Percentiles rank a stretch among this genome's conserved stretches.
Conservation (phyloP, 2,888 invertebrate genomes). For the Eupithecia abbreviata region DNA sequence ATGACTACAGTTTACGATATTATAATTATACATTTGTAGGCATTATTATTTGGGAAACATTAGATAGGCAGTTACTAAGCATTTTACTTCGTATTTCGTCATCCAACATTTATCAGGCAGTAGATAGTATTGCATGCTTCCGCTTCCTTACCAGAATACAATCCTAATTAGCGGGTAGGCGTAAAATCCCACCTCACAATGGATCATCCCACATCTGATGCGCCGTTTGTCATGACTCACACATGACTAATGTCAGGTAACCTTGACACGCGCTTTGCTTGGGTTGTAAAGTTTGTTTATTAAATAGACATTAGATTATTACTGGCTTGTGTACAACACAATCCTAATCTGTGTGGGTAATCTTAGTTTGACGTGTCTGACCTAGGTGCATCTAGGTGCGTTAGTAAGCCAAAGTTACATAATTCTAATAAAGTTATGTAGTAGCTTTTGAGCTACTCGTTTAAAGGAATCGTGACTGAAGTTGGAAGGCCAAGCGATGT, state of each 20-base stretch:
- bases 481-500: too few species aligned
- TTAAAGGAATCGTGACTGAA: too few species aligned
- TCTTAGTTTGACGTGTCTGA: background rate
- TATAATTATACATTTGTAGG: background rate
- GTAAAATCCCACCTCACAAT: constrained; percentile 3
- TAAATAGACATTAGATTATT: constrained; percentile 9
- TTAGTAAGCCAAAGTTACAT: background rate
- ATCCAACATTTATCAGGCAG: background rate
- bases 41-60: background rate
- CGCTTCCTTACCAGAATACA: background rate
- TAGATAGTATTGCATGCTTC: background rate
- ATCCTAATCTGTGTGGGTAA: background rate
- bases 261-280: constrained; percentile 12
- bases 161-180: background rate
- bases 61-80: background rate
- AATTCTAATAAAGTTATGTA: background rate
- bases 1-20: background rate
- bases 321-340: background rate
- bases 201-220: constrained; percentile 12
- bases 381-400: background rate
- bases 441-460: background rate
- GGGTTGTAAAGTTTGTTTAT: constrained; percentile 11
- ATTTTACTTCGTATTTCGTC: background rate
- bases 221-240: background rate
- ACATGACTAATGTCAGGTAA: background rate